Conservation (phyloP, 2,113 vertebrate genomes). For the Xiphophorus couchianus region DNA sequence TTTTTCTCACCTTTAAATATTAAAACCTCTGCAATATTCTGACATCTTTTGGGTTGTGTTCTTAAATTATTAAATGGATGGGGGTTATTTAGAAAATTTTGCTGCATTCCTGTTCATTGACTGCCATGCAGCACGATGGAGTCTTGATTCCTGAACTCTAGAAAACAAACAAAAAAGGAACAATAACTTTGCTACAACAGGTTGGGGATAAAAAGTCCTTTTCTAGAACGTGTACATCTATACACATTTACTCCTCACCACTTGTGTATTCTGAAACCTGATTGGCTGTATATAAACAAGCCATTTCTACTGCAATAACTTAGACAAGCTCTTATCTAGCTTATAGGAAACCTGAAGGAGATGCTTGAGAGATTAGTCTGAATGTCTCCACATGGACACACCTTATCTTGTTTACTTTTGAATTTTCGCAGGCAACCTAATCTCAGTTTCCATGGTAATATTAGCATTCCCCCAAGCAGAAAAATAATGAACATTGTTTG, state of each 20-base stretch:
- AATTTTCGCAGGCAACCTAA: constrained; percentile 20
- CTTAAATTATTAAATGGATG: background rate
- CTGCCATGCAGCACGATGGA: background rate
- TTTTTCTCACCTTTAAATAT: background rate
- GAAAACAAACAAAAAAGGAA: background rate
- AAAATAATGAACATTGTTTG: constrained; percentile 42
- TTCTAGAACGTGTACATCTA: constrained; percentile 1
- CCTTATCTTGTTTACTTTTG: constrained; percentile 54
- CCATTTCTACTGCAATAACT: constrained; percentile 43
- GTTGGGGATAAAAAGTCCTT: background rate
- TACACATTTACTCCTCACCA: constrained; percentile 3
- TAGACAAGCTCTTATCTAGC: constrained; percentile 52
- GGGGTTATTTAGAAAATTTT: background rate
- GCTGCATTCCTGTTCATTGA: background rate
- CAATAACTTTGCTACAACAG: background rate
- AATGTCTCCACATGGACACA: constrained; percentile 33
- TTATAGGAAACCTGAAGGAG: constrained; percentile 47
- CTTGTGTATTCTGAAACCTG: background rate
- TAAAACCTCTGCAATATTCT: background rate
- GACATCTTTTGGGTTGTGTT: background rate
- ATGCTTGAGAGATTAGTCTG: constrained; percentile 41
- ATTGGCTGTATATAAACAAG: constrained; percentile 27
- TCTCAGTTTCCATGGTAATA: constrained; percentile 62
- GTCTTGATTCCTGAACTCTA: background rate
- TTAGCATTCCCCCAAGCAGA: constrained; percentile 32